A percentile compares a stretch with the other conserved stretches of the same genome.
These are phyloP conservation scores for Pantherophis vulpinus DNA, from an alignment of 2,797 vertebrate genomes.

Conservation along the genomic window DNA sequence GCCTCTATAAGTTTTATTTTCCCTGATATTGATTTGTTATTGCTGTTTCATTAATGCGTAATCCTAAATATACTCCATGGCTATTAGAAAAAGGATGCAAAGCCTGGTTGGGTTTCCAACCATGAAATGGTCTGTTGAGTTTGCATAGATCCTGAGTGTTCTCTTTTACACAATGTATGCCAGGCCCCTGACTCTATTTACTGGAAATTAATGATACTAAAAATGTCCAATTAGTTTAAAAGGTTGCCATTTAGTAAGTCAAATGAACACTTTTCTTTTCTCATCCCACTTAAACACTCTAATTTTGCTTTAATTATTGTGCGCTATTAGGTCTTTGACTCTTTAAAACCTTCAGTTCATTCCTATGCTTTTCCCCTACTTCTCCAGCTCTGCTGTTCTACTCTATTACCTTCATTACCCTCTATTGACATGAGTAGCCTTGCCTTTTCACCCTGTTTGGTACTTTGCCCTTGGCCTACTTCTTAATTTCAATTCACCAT, in stretches of 20 bases:
- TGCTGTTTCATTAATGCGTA: background rate
- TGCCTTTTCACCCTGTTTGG: background rate
- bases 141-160: background rate
- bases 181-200: conserved; percentile 25
- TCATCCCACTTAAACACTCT: conserved; percentile 12
- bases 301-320: conserved; percentile 35
- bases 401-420: background rate
- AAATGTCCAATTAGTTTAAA: conserved; percentile 34
- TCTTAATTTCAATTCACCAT: background rate
- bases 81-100: conserved; percentile 13
- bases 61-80: background rate
- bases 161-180: background rate
- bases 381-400: background rate
- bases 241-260: conserved; percentile 24
- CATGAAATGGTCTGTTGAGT: background rate
- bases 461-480: background rate
- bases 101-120: background rate
- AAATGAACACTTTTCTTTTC: conserved; percentile 31
- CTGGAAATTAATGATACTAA: conserved; percentile 35
- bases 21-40: background rate
- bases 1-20: conserved; percentile 6
- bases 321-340: conserved; percentile 21
- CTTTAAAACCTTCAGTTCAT: conserved; percentile 4
- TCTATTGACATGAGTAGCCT: background rate
- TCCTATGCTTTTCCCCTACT: background rate